phyloP scores from a whole-genome alignment of 1,140 invertebrate genomes.

The Tetragonula clypearis region DNA sequence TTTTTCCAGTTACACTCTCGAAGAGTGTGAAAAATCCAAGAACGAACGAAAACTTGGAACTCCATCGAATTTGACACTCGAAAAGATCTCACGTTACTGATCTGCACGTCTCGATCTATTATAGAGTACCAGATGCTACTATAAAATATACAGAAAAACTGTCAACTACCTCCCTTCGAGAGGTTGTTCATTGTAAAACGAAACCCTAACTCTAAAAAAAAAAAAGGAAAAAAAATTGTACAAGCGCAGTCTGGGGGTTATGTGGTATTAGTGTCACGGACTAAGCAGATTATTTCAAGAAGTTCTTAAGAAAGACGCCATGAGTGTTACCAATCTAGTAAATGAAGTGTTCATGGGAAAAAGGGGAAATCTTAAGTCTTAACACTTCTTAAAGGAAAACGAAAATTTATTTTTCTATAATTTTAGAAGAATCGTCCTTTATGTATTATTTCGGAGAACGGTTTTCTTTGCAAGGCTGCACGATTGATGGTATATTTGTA shows the following conservation, averaged over 20 bases:
- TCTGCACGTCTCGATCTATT: background rate
- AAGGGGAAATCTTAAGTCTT: too few species aligned
- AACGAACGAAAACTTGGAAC: too few species aligned
- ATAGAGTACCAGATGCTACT: conserved; percentile 9
- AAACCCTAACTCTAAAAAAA: background rate
- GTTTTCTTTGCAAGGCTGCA: fast-evolving
- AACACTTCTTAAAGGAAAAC: too few species aligned
- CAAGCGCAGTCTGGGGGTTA: background rate
- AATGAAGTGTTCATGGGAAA: too few species aligned
- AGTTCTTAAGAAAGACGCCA: too few species aligned
- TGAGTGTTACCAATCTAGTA: too few species aligned
- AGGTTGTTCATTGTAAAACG: background rate
- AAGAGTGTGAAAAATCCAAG: background rate
- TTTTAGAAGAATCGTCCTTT: too few species aligned
- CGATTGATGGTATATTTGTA: background rate
- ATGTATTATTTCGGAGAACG: too few species aligned
- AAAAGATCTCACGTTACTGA: background rate
- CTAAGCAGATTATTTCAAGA: too few species aligned
- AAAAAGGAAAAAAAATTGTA: background rate
- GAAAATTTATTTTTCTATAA: too few species aligned
- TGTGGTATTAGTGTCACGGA: too few species aligned
- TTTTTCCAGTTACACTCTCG: too few species aligned
- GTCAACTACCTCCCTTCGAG: background rate
- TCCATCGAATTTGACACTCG: background rate
- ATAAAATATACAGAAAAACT: background rate